Conservation (phyloP, 2,113 vertebrate genomes). For the Rhinolophus sinicus region DNA sequence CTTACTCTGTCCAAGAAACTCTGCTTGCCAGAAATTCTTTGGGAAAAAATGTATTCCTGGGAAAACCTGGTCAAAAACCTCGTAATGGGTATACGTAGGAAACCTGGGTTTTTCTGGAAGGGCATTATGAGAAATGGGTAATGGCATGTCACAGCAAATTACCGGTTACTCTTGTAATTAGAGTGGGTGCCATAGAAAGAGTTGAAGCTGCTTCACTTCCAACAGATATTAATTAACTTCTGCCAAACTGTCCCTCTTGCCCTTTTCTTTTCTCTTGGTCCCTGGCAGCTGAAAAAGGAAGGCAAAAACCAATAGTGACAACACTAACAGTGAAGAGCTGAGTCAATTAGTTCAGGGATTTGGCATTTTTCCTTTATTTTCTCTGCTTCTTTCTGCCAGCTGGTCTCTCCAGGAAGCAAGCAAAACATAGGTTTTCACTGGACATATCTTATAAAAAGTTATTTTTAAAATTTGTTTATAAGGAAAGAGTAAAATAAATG, state of each 20-base stretch:
- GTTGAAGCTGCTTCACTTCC: background rate
- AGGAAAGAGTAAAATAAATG: background rate
- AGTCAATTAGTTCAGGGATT: background rate
- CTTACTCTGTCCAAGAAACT: background rate
- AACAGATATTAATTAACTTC: background rate
- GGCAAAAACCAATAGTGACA: background rate
- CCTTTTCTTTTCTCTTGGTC: background rate
- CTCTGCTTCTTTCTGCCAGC: background rate
- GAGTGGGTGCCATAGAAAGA: background rate
- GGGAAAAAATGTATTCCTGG: background rate
- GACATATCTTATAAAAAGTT: background rate
- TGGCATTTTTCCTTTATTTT: slow-evolving; percentile 2
- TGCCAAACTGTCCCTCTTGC: background rate
- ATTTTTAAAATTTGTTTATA: background rate
- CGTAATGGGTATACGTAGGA: background rate
- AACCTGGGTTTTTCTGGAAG: background rate
- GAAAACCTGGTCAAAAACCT: background rate
- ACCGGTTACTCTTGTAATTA: background rate
- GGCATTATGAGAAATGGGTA: background rate
- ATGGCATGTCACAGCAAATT: background rate
- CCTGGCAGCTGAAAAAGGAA: background rate
- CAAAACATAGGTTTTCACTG: background rate
- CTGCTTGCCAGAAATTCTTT: background rate
- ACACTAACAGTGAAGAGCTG: background rate
- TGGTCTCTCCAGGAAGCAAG: background rate